Evolutionary conservation across 1,140 invertebrate genomes (phyloP).

Genomic region (Ladona fulva): DNA sequence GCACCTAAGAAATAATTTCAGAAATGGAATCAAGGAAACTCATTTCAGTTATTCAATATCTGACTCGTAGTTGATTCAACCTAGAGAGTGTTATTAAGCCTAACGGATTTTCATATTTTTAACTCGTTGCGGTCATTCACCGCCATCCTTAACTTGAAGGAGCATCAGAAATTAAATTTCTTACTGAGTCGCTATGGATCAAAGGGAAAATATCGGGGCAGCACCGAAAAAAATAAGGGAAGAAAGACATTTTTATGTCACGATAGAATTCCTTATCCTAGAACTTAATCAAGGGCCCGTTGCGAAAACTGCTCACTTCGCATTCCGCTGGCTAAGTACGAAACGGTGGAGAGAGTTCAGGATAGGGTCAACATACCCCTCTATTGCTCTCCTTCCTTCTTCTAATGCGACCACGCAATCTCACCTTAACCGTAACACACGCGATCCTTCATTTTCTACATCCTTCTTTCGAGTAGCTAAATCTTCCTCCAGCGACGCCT

Average conservation of each 20-base stretch:
- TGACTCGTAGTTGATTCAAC: too few relatives aligned
- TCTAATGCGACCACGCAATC: not conserved
- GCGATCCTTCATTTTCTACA: not conserved
- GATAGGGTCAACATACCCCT: not conserved
- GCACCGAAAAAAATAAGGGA: not conserved
- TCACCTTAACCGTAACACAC: not conserved
- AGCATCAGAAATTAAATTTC: not conserved
- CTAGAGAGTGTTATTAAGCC: too few relatives aligned
- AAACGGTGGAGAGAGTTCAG: not conserved
- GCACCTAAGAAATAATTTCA: too few relatives aligned
- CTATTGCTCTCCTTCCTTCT: not conserved
- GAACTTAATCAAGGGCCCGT: not conserved
- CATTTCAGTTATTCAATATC: too few relatives aligned
- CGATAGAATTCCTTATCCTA: not conserved
- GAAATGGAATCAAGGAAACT: too few relatives aligned
- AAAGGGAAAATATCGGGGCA: not conserved
- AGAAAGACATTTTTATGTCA: not conserved
- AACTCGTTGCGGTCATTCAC: not conserved
- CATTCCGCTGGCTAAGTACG: not conserved
- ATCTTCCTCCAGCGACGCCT: too few relatives aligned
- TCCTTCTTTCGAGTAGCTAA: too few relatives aligned
- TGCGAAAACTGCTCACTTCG: slow-evolving; percentile 2
- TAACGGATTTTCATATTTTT: not conserved
- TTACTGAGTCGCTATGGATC: not conserved
- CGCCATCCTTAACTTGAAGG: not conserved